Evolutionary conservation across 2,797 vertebrate genomes (phyloP).

Genomic region (Halcyon smyrnensis): DNA sequence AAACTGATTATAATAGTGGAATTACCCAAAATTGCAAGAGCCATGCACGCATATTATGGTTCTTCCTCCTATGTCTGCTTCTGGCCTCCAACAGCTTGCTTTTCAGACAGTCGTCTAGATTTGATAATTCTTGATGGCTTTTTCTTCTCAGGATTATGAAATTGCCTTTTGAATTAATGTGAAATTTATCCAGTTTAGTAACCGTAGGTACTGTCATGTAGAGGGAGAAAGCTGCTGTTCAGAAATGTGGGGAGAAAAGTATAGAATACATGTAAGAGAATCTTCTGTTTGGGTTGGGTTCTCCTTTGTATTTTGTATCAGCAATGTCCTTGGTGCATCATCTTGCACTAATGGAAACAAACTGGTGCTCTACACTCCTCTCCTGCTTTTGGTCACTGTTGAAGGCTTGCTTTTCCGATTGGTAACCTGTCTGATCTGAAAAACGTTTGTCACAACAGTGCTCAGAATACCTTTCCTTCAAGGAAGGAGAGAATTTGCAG

Average conservation of each 20-base stretch:
- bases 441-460: not conserved
- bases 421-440: not conserved
- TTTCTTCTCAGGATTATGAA: not conserved
- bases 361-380: not conserved
- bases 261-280: not conserved
- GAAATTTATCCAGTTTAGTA: not conserved
- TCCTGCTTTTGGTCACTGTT: not conserved
- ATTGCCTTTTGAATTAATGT: not conserved
- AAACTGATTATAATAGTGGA: not conserved
- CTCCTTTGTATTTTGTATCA: not conserved
- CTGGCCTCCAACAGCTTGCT: not conserved
- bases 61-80: not conserved
- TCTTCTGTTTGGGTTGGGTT: not conserved
- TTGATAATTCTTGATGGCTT: not conserved
- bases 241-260: not conserved
- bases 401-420: not conserved
- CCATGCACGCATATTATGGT: not conserved
- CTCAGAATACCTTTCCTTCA: not conserved
- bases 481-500: not conserved
- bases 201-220: not conserved
- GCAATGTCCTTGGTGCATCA: not conserved
- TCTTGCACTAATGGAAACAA: not conserved
- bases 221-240: not conserved
- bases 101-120: not conserved
- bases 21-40: not conserved